phyloP scores from a whole-genome alignment of 53 echinoderm and acorn worm genomes.

The Crossaster papposus region DNA sequence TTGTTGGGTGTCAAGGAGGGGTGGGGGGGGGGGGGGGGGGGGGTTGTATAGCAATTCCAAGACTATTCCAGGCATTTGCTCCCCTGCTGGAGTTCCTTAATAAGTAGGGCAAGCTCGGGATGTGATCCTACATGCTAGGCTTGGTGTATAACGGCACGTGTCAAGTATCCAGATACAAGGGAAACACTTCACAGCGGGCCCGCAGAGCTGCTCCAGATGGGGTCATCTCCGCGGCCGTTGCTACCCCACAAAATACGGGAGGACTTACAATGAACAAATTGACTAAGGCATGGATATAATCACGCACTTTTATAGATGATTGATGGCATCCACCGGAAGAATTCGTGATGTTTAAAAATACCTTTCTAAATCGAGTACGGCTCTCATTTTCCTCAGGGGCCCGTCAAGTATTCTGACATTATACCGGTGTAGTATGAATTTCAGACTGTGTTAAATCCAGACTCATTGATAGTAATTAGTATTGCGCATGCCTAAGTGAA shows the following conservation, averaged over 20 bases:
- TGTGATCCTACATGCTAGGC: neutral
- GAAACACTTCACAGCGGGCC: neutral
- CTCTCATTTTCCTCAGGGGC: neutral
- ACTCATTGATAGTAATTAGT: too few relatives aligned
- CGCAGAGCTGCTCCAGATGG: neutral
- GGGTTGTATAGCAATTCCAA: slow-evolving; percentile 5
- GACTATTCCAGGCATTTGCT: slow-evolving; percentile 22
- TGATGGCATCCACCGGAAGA: neutral
- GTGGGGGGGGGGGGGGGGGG: too few relatives aligned
- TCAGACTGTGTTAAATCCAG: too few relatives aligned
- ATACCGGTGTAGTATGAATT: too few relatives aligned
- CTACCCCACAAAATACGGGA: neutral
- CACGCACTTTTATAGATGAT: neutral
- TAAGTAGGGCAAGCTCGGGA: slow-evolving; percentile 24
- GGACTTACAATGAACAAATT: neutral
- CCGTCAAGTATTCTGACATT: too few relatives aligned
- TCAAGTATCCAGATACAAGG: slow-evolving; percentile 24
- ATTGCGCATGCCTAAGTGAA: too few relatives aligned
- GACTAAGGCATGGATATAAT: neutral
- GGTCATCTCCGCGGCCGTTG: neutral
- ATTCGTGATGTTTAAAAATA: slow-evolving; percentile 1
- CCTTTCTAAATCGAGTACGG: neutral
- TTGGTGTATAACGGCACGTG: neutral
- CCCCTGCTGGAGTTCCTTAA: slow-evolving; percentile 19
- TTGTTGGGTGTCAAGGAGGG: slow-evolving; percentile 5